phyloP scores from a whole-genome alignment of 1,140 invertebrate genomes.

The Drosophila mojavensis region DNA sequence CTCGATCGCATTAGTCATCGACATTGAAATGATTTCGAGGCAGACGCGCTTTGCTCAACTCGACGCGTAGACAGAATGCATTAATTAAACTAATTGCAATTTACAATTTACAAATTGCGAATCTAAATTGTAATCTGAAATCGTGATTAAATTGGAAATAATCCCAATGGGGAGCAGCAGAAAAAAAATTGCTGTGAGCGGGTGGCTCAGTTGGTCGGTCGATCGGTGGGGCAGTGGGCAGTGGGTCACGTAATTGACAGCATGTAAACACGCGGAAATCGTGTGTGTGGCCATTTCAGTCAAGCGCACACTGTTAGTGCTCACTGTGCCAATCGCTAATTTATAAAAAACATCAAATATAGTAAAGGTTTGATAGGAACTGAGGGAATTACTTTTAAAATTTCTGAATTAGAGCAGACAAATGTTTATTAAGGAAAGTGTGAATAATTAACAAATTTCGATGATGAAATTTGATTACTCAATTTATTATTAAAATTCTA shows the following conservation, averaged over 20 bases:
- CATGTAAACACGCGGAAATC: constrained; percentile 70
- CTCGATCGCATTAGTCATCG: constrained; percentile 31
- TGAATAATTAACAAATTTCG: too few species aligned
- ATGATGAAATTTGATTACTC: too few species aligned
- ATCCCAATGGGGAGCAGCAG: background rate
- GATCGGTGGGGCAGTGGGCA: background rate
- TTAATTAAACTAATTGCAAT: constrained; percentile 72
- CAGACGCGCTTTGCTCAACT: constrained; percentile 22
- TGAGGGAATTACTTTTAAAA: too few species aligned
- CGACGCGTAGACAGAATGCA: constrained; percentile 59
- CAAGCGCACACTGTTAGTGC: constrained; percentile 37
- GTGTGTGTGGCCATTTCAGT: constrained; percentile 44
- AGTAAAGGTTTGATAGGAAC: background rate
- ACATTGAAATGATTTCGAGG: constrained; percentile 1
- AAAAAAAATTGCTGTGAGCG: too few species aligned
- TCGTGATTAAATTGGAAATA: constrained; percentile 60
- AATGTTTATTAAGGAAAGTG: too few species aligned
- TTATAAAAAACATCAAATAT: background rate
- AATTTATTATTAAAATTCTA: too few species aligned
- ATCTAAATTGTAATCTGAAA: constrained; percentile 73
- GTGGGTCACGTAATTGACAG: constrained; percentile 70
- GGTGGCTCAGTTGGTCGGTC: too few species aligned
- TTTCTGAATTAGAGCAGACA: too few species aligned
- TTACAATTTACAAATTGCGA: constrained; percentile 48
- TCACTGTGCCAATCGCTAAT: constrained; percentile 21